Conservation (phyloP, 2,888 invertebrate genomes). For the Acronicta leporina region DNA sequence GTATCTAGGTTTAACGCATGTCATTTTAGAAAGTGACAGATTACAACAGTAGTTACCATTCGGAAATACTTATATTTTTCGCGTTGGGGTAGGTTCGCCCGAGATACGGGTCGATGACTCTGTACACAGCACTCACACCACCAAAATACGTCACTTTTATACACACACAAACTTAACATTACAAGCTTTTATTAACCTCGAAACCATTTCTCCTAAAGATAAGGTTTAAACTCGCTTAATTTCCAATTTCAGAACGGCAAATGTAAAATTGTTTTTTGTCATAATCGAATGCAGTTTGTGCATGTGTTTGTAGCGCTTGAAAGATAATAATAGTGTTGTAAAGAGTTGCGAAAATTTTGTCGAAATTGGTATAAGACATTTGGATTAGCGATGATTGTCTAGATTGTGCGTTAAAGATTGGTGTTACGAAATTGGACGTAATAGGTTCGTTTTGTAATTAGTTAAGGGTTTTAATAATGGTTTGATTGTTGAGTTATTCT, state of each 20-base stretch:
- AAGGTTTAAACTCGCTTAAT: conserved; percentile 55
- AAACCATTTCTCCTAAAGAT: conserved; percentile 41
- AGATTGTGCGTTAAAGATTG: conserved; percentile 65
- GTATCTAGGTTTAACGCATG: conserved; percentile 8
- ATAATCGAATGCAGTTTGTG: conserved; percentile 74
- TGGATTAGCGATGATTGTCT: conserved; percentile 62
- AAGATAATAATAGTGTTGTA: conserved; percentile 81
- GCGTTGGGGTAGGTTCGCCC: conserved; percentile 83
- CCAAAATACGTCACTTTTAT: conserved; percentile 59
- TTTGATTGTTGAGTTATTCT: conserved; percentile 29
- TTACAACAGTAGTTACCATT: conserved; percentile 45
- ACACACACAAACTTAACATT: conserved; percentile 40
- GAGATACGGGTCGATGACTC: conserved; percentile 83
- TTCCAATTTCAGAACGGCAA: conserved; percentile 42
- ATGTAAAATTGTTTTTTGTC: conserved; percentile 61
- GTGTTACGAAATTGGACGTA: conserved; percentile 56
- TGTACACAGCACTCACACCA: conserved; percentile 62
- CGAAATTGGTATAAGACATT: conserved; percentile 73
- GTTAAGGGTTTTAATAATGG: conserved; percentile 32
- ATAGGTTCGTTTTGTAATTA: conserved; percentile 56
- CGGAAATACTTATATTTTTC: conserved; percentile 71
- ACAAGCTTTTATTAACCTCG: conserved; percentile 47
- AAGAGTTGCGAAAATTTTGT: conserved; percentile 75
- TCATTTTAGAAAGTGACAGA: conserved; percentile 47
- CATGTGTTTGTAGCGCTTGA: conserved; percentile 74